Conservation (phyloP, 2,888 invertebrate species). For the Incurvaria masculella region DNA sequence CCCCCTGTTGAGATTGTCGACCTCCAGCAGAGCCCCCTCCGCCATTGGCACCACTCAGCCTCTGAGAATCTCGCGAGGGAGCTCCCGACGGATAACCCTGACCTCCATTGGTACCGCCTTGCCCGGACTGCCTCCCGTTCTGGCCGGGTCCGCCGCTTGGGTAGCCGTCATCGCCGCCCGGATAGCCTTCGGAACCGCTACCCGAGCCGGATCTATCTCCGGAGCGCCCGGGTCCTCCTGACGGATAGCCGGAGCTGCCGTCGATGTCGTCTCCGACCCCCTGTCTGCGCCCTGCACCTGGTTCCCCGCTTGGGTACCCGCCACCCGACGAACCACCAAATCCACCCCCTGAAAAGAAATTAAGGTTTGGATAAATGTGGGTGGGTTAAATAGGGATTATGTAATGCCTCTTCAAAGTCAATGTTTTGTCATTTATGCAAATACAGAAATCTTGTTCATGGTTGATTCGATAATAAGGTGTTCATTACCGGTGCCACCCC, state of each 20-base stretch:
- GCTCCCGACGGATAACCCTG: no score
- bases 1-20: conserved; percentile 7
- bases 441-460: no score
- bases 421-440: no score
- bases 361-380: no score
- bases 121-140: background rate
- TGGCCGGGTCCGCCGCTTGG: conserved; percentile 24
- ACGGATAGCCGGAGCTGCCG: conserved; percentile 13
- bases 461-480: conserved; percentile 10
- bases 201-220: conserved; percentile 12
- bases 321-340: conserved; percentile 18
- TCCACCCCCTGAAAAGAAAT: conserved; percentile 21
- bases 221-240: conserved; percentile 6
- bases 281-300: conserved; percentile 16
- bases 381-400: no score
- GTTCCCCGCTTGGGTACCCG: conserved; percentile 19
- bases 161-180: conserved; percentile 24
- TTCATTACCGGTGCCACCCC: conserved; percentile 9
- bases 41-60: conserved; percentile 7
- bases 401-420: no score
- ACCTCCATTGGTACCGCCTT: no score
- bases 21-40: conserved; percentile 20
- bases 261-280: conserved; percentile 15
- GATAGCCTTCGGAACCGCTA: conserved; percentile 19
- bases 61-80: background rate